Conservation (phyloP, 2,113 vertebrate species). For the Sebastes schlegelii region DNA sequence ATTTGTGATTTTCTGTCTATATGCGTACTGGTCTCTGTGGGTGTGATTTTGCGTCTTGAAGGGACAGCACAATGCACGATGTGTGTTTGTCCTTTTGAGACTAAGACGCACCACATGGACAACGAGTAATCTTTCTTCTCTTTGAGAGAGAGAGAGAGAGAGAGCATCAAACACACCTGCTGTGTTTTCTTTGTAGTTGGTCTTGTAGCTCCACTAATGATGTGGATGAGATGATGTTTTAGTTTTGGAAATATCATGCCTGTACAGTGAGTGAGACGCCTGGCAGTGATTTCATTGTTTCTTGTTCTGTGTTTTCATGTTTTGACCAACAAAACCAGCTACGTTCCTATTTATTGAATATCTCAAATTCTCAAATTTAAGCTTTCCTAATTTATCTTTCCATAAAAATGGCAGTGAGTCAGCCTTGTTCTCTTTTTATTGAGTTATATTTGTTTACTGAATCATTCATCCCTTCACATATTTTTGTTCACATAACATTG, state of each 20-base stretch:
- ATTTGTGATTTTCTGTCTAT: slow-evolving; percentile 52
- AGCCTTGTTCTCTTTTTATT: not conserved
- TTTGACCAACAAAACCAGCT: slow-evolving; percentile 2
- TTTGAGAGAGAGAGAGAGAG: not conserved
- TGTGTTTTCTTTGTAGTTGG: slow-evolving; percentile 8
- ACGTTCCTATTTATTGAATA: not conserved
- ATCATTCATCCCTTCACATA: not conserved
- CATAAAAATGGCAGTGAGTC: not conserved
- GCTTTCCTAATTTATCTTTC: not conserved
- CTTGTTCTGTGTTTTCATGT: slow-evolving; percentile 10
- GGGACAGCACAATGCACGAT: slow-evolving; percentile 19
- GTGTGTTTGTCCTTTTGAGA: slow-evolving; percentile 19
- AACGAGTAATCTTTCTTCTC: not conserved
- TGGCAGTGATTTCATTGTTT: not conserved
- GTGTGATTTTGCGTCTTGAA: slow-evolving; percentile 42
- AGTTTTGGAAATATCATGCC: not conserved
- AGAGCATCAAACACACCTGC: not conserved
- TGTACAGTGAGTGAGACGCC: not conserved
- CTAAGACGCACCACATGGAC: not conserved
- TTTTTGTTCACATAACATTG: not conserved
- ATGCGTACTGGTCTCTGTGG: slow-evolving; percentile 20
- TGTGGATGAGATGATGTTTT: not conserved
- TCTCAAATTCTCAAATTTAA: not conserved
- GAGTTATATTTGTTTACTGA: not conserved
- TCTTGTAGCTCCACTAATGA: slow-evolving; percentile 19